Evolutionary conservation across 1,140 invertebrate genomes (phyloP), one percentile per base, ranked within the genome.

Genomic region (Bilobella aurantiaca): DNA sequence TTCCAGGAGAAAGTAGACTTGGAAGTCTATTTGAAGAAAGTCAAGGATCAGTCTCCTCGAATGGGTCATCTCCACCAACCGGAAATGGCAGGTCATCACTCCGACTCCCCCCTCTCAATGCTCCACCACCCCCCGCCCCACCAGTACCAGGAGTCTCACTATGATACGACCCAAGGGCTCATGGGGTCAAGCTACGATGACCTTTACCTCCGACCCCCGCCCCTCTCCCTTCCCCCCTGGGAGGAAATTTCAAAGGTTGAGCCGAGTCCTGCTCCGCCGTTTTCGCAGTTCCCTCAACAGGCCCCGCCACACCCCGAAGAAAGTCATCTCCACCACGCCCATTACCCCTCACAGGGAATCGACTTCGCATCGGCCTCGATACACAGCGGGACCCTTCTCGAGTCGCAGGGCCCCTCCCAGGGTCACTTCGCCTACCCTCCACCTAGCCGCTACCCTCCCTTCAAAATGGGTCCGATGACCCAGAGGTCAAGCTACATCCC

Each of bases 181-280:
- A 12, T 23, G 5, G 8, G 21, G 25, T 12, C 8, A 53, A 5
- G 63, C 59, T 80, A 81, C 69, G 89, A 91, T 76, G 89, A 91
- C 78, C 86, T 87, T 46, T 90, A 89, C 77, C 82, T 89, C 68
- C 84, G 87, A 73, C 88, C 89, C 12, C 30, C 64, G 32, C 68
- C 73, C 25, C 61, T 67, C 31, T 32, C 66, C 28, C 31, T 65
- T 34, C 62, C 85, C 85, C 18, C 81, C 90, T 92, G 90, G 89
- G 89, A 92, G 77, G 89, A 91, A 79, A 91, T 92, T 75, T 87
- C 89, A n/a, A 87, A 89, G 75, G 89, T 91, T 87, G 78, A 91
- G 68, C 56, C 63, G 25, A 63, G 14, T 28, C 31, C 23, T 18
- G 8, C 37, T 46, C 29, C 46, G 21, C 5, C 16, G 42, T 30